phyloP scores from a whole-genome alignment of 1,140 invertebrate species.

The Platyura marginata region DNA sequence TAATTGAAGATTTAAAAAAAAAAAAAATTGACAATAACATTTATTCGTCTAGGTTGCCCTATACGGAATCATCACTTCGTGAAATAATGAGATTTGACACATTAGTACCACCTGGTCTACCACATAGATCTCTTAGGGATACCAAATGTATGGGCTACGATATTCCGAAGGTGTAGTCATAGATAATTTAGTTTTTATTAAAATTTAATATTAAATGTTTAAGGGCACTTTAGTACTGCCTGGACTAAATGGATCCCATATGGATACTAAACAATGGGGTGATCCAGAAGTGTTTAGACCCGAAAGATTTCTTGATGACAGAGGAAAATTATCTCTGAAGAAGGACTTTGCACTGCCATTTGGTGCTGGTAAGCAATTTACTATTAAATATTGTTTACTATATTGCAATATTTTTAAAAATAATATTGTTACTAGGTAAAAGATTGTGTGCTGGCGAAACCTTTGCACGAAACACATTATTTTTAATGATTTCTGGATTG shows the following conservation, averaged over 20 bases:
- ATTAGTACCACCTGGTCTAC: slow-evolving; percentile 32
- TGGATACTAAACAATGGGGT: slow-evolving; percentile 37
- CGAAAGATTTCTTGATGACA: slow-evolving; percentile 29
- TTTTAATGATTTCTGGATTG: slow-evolving; percentile 38
- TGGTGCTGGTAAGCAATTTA: slow-evolving; percentile 33
- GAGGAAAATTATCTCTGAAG: slow-evolving; percentile 15
- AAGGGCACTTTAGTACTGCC: slow-evolving; percentile 28
- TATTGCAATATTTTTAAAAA: no score
- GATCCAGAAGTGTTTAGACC: slow-evolving; percentile 52
- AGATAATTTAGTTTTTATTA: background rate
- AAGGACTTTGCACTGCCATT: slow-evolving; percentile 31
- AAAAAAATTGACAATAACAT: background rate
- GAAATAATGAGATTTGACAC: slow-evolving; percentile 34
- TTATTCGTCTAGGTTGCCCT: slow-evolving; percentile 22
- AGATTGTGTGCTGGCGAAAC: slow-evolving; percentile 55
- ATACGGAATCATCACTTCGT: slow-evolving; percentile 35
- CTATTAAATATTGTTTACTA: no score
- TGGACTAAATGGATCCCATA: slow-evolving; percentile 32
- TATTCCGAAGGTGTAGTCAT: slow-evolving; percentile 27
- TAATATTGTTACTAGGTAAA: no score
- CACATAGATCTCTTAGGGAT: slow-evolving; percentile 25
- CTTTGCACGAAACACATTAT: slow-evolving; percentile 44
- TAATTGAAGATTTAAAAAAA: background rate
- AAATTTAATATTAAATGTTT: slow-evolving; percentile 4
- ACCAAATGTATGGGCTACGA: slow-evolving; percentile 27